These are phyloP conservation scores for Lepas anatifera DNA, from an alignment of 2,888 invertebrate genomes.

Conservation along the genomic window DNA sequence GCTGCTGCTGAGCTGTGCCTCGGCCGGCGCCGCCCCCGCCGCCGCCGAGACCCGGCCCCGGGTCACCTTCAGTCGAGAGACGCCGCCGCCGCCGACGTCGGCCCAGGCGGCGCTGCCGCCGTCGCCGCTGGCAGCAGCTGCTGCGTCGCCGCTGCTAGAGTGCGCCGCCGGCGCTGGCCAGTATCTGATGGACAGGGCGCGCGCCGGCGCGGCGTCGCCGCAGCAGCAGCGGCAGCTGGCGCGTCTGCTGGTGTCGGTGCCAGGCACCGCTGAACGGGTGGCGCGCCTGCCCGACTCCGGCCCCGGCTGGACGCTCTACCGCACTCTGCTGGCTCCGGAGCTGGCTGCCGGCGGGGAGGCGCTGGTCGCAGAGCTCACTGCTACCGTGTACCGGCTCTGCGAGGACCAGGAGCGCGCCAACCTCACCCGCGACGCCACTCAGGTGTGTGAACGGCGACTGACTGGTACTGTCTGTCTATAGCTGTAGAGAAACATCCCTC, in stretches of 20 bases:
- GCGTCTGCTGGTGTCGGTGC: not conserved
- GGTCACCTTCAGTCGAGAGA: too few relatives aligned
- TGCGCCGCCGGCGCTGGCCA: constrained; percentile 2
- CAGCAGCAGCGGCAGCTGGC: not conserved
- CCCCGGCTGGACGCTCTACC: not conserved
- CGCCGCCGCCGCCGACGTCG: not conserved
- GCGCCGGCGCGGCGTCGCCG: not conserved
- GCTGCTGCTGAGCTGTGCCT: not conserved
- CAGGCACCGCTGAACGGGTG: not conserved
- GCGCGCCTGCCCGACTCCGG: not conserved
- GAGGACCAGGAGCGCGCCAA: not conserved
- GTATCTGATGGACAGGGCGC: not conserved
- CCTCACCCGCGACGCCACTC: not conserved
- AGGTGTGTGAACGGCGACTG: not conserved
- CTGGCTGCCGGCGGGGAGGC: not conserved
- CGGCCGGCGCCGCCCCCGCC: not conserved
- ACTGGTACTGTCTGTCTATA: too few relatives aligned
- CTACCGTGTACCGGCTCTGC: not conserved
- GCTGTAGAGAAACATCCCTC: too few relatives aligned
- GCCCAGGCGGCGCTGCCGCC: not conserved
- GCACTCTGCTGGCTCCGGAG: not conserved
- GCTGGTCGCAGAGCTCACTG: not conserved
- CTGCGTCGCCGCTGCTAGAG: not conserved
- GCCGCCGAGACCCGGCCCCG: not conserved
- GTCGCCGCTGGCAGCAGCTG: not conserved